Evolutionary conservation across 2,888 invertebrate genomes (phyloP).

Genomic region (Hirtodrosophila alboralis): DNA sequence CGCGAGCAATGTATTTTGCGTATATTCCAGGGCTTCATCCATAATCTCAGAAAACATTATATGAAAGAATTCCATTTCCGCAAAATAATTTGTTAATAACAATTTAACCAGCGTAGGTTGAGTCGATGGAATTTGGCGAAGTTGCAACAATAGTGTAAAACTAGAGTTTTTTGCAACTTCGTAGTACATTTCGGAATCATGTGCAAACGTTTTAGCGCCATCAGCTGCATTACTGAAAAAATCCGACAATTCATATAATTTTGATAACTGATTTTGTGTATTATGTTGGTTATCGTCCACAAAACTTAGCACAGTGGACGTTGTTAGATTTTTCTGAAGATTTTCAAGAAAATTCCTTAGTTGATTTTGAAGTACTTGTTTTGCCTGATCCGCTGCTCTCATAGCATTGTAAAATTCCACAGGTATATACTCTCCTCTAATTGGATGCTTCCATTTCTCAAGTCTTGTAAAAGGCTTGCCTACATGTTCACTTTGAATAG

Average conservation of each 20-base stretch:
- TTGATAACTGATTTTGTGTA: conserved; percentile 37
- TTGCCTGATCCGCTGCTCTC: conserved; percentile 60
- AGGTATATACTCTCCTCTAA: conserved; percentile 71
- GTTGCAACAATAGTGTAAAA: conserved; percentile 62
- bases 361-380: conserved; percentile 63
- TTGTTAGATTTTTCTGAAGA: conserved; percentile 74
- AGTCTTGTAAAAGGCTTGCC: neutral
- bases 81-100: conserved; percentile 76
- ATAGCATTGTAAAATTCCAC: conserved; percentile 67
- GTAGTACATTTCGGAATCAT: conserved; percentile 59
- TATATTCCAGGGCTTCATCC: conserved; percentile 78
- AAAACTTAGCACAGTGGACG: conserved; percentile 59
- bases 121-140: conserved; percentile 74
- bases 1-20: conserved; percentile 60
- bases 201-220: conserved; percentile 59
- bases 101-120: conserved; percentile 66
- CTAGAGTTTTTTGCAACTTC: conserved; percentile 76
- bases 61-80: conserved; percentile 82
- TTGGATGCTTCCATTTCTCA: conserved; percentile 19
- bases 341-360: conserved; percentile 74
- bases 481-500: conserved; percentile 2
- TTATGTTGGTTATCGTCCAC: conserved; percentile 31
- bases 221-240: conserved; percentile 65
- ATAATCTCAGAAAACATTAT: conserved; percentile 74
- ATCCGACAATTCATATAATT: conserved; percentile 59